These are phyloP conservation scores for Periparus ater DNA, from an alignment of 2,797 vertebrate species.

Conservation along the genomic window DNA sequence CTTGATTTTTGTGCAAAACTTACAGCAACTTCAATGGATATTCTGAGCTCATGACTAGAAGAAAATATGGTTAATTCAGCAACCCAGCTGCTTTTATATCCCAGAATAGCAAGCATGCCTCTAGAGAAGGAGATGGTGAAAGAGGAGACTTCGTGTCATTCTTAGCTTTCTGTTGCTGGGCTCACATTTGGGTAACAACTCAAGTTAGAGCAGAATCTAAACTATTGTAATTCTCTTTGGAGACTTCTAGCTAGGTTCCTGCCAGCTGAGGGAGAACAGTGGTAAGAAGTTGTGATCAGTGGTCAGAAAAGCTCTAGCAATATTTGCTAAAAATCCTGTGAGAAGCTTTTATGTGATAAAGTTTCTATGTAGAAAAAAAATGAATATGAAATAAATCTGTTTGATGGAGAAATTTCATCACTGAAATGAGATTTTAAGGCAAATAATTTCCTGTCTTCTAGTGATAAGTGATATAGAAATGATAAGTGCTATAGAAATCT, in stretches of 20 bases:
- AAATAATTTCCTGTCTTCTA: neutral
- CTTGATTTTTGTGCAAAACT: constrained; percentile 65
- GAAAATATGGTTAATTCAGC: constrained; percentile 66
- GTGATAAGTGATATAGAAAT: no score
- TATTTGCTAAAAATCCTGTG: neutral
- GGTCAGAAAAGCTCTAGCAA: neutral
- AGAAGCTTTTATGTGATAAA: neutral
- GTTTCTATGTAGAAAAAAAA: neutral
- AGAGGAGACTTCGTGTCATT: constrained; percentile 6
- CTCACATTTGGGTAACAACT: neutral
- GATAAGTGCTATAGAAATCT: neutral
- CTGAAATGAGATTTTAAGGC: neutral
- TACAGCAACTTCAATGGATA: constrained; percentile 55
- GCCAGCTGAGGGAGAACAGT: neutral
- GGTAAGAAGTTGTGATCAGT: neutral
- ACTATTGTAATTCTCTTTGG: neutral
- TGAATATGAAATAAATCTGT: neutral
- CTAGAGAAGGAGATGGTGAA: constrained; percentile 26
- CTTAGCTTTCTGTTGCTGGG: constrained; percentile 27
- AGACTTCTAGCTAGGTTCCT: neutral
- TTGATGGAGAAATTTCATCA: neutral
- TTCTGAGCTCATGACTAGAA: constrained; percentile 47
- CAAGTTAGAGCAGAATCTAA: neutral
- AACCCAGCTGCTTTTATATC: constrained; percentile 57
- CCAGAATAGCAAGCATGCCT: constrained; percentile 45